phyloP scores from a whole-genome alignment of 2,797 vertebrate species.

The Sternotherus odoratus region DNA sequence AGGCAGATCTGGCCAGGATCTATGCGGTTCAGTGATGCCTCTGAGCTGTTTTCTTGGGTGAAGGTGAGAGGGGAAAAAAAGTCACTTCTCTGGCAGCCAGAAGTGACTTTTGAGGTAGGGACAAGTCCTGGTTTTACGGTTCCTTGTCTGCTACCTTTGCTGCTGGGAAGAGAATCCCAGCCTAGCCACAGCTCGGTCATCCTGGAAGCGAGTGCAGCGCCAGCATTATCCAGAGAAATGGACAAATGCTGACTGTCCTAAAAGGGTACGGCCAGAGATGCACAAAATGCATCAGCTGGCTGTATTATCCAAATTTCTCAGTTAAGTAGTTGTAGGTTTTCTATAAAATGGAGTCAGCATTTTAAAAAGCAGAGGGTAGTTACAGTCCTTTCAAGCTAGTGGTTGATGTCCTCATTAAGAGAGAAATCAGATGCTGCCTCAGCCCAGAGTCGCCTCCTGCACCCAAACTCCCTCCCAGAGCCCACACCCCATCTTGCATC shows the following conservation, averaged over 20 bases:
- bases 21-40: neutral
- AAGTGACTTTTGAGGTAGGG: neutral
- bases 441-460: too few relatives aligned
- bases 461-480: too few relatives aligned
- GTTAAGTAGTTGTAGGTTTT: neutral
- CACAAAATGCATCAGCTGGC: neutral
- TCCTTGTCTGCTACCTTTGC: slow-evolving; percentile 1
- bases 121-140: neutral
- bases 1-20: neutral
- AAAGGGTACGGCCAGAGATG: neutral
- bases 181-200: neutral
- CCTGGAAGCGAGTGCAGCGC: too few relatives aligned
- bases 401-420: neutral
- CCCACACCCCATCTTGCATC: too few relatives aligned
- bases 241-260: neutral
- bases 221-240: neutral
- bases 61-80: neutral
- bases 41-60: neutral
- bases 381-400: neutral
- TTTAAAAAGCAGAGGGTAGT: neutral
- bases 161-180: neutral
- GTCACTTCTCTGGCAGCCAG: neutral
- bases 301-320: neutral
- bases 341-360: neutral
- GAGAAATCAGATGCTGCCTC: neutral